phyloP scores from a whole-genome alignment of 2,888 invertebrate genomes.

The Amiota mariae region DNA sequence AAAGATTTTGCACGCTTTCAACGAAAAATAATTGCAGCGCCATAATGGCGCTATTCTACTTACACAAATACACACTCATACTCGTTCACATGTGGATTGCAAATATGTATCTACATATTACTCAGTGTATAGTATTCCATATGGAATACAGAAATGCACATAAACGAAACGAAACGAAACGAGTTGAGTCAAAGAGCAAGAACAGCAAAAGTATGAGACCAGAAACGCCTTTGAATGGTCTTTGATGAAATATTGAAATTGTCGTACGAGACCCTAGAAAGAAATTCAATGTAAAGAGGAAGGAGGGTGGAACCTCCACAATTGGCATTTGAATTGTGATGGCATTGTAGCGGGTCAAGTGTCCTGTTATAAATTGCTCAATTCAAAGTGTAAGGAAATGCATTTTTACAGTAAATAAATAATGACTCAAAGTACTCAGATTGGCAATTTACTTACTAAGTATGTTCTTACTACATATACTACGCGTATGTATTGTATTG shows the following conservation, averaged over 20 bases:
- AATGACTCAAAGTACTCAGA: slow-evolving; percentile 55
- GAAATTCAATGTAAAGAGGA: neutral
- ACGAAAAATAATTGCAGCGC: slow-evolving; percentile 65
- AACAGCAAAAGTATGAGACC: neutral
- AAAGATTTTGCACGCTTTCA: slow-evolving; percentile 1
- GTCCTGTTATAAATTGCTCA: slow-evolving; percentile 67
- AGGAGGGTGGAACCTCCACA: neutral
- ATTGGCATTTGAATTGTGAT: neutral
- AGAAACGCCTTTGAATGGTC: slow-evolving; percentile 56
- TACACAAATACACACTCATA: slow-evolving; percentile 34
- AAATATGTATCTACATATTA: neutral
- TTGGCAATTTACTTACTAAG: slow-evolving; percentile 21
- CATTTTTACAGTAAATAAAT: slow-evolving; percentile 66
- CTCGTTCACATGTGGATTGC: neutral
- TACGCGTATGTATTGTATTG: too few species aligned
- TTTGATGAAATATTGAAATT: slow-evolving; percentile 67
- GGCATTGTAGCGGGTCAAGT: slow-evolving; percentile 57
- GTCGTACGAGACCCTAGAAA: slow-evolving; percentile 28
- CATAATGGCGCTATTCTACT: slow-evolving; percentile 65
- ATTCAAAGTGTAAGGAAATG: slow-evolving; percentile 60
- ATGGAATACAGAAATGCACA: neutral
- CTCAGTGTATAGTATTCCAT: neutral
- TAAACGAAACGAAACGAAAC: slow-evolving; percentile 14
- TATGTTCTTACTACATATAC: too few species aligned
- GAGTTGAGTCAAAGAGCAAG: slow-evolving; percentile 3